A percentile compares a stretch with the other conserved stretches of the same genome.
Conservation (phyloP, 1,140 invertebrate genomes). For the Homalodisca vitripennis region DNA sequence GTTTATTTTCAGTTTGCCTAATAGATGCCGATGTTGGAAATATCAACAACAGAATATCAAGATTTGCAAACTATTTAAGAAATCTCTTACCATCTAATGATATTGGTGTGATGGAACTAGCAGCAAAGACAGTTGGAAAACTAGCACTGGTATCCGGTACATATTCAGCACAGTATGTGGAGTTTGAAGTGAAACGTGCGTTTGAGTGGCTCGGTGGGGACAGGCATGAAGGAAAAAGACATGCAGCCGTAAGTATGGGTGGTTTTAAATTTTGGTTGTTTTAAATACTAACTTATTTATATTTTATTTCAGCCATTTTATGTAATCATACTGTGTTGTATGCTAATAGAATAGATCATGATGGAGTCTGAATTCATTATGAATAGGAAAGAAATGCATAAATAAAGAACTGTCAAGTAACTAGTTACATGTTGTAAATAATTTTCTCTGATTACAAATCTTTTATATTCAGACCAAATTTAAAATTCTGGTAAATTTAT, state of each 20-base stretch:
- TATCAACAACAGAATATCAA: constrained; percentile 82
- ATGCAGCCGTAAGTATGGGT: constrained; percentile 75
- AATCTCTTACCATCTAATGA: constrained; percentile 89
- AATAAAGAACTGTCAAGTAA: no score
- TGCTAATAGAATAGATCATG: no score
- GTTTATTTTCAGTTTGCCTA: constrained; percentile 68
- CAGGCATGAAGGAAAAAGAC: constrained; percentile 83
- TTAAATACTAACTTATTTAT: no score
- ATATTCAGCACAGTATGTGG: constrained; percentile 92
- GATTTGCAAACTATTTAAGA: constrained; percentile 91
- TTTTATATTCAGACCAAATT: no score
- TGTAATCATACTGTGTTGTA: no score
- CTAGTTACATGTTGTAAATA: no score
- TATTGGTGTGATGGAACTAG: constrained; percentile 90
- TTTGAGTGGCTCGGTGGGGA: constrained; percentile 92
- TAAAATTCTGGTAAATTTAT: no score
- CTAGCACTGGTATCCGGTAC: constrained; percentile 89
- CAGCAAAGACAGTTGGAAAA: constrained; percentile 92
- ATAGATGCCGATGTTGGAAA: constrained; percentile 92
- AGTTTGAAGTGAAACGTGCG: constrained; percentile 93
- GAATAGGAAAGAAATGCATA: no score
- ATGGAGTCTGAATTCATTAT: no score
- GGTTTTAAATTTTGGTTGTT: no score
- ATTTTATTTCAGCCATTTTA: no score
- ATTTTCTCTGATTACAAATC: no score